phyloP scores from a whole-genome alignment of 2,888 invertebrate species.

The Cantharis nigra region DNA sequence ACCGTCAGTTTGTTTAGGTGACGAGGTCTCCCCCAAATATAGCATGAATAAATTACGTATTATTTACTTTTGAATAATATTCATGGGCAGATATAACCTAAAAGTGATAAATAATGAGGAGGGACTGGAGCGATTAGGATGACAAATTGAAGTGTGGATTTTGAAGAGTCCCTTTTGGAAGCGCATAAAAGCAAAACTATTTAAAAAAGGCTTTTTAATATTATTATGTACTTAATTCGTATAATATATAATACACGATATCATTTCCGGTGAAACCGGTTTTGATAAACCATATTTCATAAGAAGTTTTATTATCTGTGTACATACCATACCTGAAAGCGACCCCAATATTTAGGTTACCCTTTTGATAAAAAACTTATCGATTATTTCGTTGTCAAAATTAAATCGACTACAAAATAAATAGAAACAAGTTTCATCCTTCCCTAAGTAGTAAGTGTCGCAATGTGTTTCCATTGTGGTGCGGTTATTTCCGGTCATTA shows the following conservation, averaged over 20 bases:
- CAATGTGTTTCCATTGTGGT: not conserved
- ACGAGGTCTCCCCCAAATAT: not conserved
- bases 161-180: not conserved
- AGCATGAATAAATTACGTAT: not conserved
- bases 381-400: not conserved
- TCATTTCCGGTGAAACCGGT: slow-evolving; percentile 1
- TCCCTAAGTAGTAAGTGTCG: not conserved
- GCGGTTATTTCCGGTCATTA: not conserved
- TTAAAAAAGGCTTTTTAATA: not conserved
- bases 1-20: not conserved
- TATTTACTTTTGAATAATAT: not conserved
- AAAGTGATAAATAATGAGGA: not conserved
- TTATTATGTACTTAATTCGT: not conserved
- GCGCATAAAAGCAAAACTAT: not conserved
- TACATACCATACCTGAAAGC: not conserved
- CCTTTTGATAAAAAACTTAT: not conserved
- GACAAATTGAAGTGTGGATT: not conserved
- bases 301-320: not conserved
- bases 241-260: not conserved
- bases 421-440: not conserved
- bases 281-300: not conserved
- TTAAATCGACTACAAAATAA: not conserved
- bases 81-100: not conserved
- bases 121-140: not conserved
- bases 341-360: not conserved